Conservation (phyloP, 1,140 invertebrate species). For the Philopotamus ludificatus region DNA sequence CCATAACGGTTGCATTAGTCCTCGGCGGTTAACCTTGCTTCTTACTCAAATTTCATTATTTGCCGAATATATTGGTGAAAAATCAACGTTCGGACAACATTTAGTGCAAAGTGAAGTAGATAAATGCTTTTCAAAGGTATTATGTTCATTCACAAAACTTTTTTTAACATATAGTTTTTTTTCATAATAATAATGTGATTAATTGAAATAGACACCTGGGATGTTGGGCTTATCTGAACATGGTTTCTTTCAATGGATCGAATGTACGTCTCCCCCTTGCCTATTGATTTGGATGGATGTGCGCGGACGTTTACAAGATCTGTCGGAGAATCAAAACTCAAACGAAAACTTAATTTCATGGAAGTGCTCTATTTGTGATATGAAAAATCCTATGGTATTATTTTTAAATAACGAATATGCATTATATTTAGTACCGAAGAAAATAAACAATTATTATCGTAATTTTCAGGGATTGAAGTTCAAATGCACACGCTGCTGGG, state of each 20-base stretch:
- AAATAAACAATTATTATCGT: constrained; percentile 3
- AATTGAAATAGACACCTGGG: constrained; percentile 38
- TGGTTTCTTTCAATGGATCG: constrained; percentile 35
- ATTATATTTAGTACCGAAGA: constrained; percentile 1
- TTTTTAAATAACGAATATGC: too few relatives aligned
- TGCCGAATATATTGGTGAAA: constrained; percentile 59
- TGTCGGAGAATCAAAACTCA: background rate
- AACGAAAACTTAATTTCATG: background rate
- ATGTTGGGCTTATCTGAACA: constrained; percentile 39
- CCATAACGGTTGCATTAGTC: constrained; percentile 64
- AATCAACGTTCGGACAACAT: constrained; percentile 55
- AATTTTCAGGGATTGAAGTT: constrained; percentile 53
- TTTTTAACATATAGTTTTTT: background rate
- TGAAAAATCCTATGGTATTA: constrained; percentile 30
- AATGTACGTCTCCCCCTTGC: constrained; percentile 9
- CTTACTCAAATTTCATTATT: constrained; percentile 57
- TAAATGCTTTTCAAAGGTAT: constrained; percentile 62
- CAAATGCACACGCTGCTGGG: constrained; percentile 51
- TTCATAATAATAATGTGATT: too few relatives aligned
- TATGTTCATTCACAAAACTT: background rate
- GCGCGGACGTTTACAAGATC: constrained; percentile 12
- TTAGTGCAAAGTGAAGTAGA: constrained; percentile 60
- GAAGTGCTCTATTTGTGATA: constrained; percentile 35
- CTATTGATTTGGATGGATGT: constrained; percentile 35
- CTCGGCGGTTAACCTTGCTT: constrained; percentile 57